phyloP scores from a whole-genome alignment of 2,797 vertebrate species.

The Microhierax caerulescens region DNA sequence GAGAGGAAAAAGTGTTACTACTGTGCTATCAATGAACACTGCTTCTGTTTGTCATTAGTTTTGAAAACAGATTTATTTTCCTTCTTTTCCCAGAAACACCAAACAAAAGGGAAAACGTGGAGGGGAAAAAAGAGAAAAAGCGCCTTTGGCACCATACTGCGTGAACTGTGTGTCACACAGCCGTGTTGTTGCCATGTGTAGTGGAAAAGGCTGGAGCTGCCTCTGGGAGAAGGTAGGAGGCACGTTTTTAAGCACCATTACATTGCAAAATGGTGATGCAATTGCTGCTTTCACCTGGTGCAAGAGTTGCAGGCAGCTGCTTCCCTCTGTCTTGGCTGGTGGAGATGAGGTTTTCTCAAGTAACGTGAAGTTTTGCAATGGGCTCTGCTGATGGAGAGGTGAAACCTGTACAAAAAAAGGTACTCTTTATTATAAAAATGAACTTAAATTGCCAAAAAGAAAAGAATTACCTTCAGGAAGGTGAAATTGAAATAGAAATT shows the following conservation, averaged over 20 bases:
- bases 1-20: neutral
- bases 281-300: neutral
- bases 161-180: neutral
- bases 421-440: neutral
- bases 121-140: fast-evolving
- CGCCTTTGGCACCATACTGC: neutral
- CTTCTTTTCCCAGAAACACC: neutral
- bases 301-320: neutral
- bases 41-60: fast-evolving
- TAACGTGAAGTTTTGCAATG: neutral
- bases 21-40: fast-evolving
- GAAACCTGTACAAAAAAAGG: neutral
- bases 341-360: neutral
- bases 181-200: fast-evolving
- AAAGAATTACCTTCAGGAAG: neutral
- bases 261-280: neutral
- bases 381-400: neutral
- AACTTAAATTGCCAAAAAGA: neutral
- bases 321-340: fast-evolving
- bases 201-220: neutral
- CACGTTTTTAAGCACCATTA: neutral
- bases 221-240: neutral
- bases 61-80: neutral
- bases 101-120: neutral
- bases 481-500: neutral